Percentiles rank a stretch among this genome's conserved stretches.
These are phyloP conservation scores for Agriotes lineatus DNA, from an alignment of 2,888 invertebrate genomes.

Conservation along the genomic window DNA sequence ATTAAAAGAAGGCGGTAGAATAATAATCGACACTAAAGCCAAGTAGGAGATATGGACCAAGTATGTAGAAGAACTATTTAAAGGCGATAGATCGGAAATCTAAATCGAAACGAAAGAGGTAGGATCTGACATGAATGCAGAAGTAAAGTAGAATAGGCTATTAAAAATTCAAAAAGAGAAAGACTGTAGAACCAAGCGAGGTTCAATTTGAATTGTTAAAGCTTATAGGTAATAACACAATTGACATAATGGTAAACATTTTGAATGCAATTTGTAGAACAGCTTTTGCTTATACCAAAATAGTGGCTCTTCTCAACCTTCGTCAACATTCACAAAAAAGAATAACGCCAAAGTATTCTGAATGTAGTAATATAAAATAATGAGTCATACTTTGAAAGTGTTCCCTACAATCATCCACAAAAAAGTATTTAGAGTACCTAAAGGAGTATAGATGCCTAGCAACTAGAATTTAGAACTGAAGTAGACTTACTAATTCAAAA, in stretches of 20 bases:
- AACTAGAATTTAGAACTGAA: conserved; percentile 2
- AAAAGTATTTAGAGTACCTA: not conserved
- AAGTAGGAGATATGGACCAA: conserved; percentile 9
- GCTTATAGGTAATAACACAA: not conserved
- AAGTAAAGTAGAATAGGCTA: conserved; percentile 9
- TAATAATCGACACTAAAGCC: conserved; percentile 5
- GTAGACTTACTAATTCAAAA: not conserved
- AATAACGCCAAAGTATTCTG: conserved; percentile 3
- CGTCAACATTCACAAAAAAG: not conserved
- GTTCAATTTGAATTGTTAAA: not conserved
- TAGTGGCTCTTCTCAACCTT: conserved; percentile 2
- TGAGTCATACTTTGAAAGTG: conserved; percentile 15
- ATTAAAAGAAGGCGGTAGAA: conserved; percentile 10
- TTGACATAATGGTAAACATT: not conserved
- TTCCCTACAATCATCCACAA: conserved; percentile 16
- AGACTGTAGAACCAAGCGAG: not conserved
- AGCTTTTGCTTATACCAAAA: conserved; percentile 5
- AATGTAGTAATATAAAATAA: conserved; percentile 14
- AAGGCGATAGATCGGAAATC: conserved; percentile 7
- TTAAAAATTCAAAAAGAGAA: conserved; percentile 6
- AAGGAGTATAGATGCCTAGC: conserved; percentile 1
- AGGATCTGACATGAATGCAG: conserved; percentile 1
- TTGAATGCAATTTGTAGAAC: conserved; percentile 11
- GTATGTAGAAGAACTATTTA: conserved; percentile 15
- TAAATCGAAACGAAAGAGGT: not conserved